Evolutionary conservation across 2,888 invertebrate genomes (phyloP).

Genomic region (Keiferia lycopersicella): DNA sequence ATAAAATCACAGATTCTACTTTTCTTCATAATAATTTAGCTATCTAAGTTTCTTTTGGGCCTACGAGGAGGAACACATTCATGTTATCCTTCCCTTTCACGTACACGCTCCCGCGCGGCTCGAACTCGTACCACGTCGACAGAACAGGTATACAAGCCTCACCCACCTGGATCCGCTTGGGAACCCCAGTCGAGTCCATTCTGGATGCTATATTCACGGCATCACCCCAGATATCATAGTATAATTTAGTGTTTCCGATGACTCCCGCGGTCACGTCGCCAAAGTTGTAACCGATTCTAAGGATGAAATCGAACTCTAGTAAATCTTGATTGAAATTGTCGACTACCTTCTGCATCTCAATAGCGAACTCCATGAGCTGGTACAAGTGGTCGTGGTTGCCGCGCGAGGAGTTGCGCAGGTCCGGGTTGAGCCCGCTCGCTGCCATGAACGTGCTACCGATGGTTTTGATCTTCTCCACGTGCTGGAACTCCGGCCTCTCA

Average conservation of each 20-base stretch:
- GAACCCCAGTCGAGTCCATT: slow-evolving; percentile 98
- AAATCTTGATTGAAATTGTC: slow-evolving; percentile 94
- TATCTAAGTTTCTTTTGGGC: slow-evolving; percentile 73
- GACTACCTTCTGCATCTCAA: slow-evolving; percentile 94
- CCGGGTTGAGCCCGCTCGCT: slow-evolving; percentile 95
- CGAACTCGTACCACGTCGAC: slow-evolving; percentile 89
- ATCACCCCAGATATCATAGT: slow-evolving; percentile 99
- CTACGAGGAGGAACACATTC: slow-evolving; percentile 90
- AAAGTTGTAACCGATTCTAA: slow-evolving; percentile 94
- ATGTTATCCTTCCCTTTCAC: slow-evolving; percentile 98
- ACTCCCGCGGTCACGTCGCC: slow-evolving; percentile 98
- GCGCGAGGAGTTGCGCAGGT: slow-evolving; percentile 84
- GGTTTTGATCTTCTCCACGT: slow-evolving; percentile 98
- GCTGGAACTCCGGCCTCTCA: slow-evolving; percentile 88
- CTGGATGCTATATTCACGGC: slow-evolving; percentile 98
- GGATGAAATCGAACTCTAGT: slow-evolving; percentile 92
- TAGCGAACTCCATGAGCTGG: slow-evolving; percentile 95
- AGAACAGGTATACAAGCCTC: slow-evolving; percentile 88
- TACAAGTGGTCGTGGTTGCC: slow-evolving; percentile 89
- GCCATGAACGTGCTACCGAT: slow-evolving; percentile 99
- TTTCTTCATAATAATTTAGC: slow-evolving; percentile 46
- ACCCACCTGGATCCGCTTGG: slow-evolving; percentile 91
- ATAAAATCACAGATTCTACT: slow-evolving; percentile 78
- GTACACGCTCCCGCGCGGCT: slow-evolving; percentile 95
- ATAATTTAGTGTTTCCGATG: slow-evolving; percentile 96